Conservation (phyloP, 2,797 vertebrate genomes). For the Falco biarmicus region DNA sequence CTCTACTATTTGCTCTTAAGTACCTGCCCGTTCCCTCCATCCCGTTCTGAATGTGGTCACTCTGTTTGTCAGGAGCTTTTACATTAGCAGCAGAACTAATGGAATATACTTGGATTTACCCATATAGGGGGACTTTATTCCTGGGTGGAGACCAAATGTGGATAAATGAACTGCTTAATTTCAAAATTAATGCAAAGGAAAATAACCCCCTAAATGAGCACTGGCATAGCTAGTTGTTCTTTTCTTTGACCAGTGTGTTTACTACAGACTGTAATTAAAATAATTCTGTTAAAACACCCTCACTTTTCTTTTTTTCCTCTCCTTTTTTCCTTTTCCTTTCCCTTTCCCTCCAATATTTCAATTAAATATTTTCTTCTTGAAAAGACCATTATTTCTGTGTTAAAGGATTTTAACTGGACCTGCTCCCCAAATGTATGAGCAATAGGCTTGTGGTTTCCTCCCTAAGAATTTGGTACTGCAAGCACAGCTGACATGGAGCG, state of each 20-base stretch:
- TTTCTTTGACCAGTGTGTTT: not conserved
- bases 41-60: not conserved
- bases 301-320: not conserved
- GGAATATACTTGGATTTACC: not conserved
- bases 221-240: not conserved
- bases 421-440: not conserved
- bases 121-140: not conserved
- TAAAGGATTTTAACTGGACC: not conserved
- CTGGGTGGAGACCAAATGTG: not conserved
- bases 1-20: not conserved
- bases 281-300: accelerated
- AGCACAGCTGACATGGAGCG: conserved; percentile 10
- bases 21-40: not conserved
- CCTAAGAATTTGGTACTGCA: not conserved
- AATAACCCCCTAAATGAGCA: not conserved
- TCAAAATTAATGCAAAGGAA: not conserved
- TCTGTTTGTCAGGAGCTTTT: not conserved
- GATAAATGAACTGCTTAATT: not conserved
- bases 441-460: not conserved
- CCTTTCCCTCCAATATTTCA: not conserved
- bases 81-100: not conserved
- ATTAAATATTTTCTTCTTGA: not conserved
- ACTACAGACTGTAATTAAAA: not conserved
- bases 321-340: too few relatives aligned
- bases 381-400: not conserved